Evolutionary conservation across 2,113 vertebrate species (phyloP).

Genomic region (Carassius carassius): DNA sequence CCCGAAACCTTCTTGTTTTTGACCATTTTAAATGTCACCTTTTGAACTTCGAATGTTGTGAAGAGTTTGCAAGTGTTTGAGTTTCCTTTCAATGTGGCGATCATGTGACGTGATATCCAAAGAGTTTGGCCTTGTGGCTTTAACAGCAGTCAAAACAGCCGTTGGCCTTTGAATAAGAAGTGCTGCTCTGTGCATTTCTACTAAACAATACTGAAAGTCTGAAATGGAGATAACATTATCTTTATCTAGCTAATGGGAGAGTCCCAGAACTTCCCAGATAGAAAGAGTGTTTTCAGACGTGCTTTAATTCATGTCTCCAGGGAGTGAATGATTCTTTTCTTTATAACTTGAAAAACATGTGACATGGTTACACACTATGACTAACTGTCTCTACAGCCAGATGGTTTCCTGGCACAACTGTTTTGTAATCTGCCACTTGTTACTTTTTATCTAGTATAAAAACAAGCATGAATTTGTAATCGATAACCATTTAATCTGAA

Average conservation of each 20-base stretch:
- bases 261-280: not conserved
- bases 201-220: not conserved
- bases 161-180: not conserved
- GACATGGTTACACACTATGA: not conserved
- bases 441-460: not conserved
- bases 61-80: not conserved
- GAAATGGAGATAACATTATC: not conserved
- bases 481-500: not conserved
- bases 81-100: not conserved
- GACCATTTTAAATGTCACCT: not conserved
- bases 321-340: not conserved
- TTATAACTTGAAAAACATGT: conserved; percentile 6
- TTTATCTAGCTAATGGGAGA: not conserved
- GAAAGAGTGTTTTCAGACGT: not conserved
- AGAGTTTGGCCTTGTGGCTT: not conserved
- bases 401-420: not conserved
- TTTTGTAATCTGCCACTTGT: conserved; percentile 22
- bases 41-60: not conserved
- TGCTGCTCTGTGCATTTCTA: conserved; percentile 11
- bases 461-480: conserved; percentile 9
- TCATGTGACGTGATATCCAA: not conserved
- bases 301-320: not conserved
- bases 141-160: not conserved
- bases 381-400: not conserved
- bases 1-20: not conserved